phyloP scores from a whole-genome alignment of 2,888 invertebrate genomes.

The Andrena bucephala region DNA sequence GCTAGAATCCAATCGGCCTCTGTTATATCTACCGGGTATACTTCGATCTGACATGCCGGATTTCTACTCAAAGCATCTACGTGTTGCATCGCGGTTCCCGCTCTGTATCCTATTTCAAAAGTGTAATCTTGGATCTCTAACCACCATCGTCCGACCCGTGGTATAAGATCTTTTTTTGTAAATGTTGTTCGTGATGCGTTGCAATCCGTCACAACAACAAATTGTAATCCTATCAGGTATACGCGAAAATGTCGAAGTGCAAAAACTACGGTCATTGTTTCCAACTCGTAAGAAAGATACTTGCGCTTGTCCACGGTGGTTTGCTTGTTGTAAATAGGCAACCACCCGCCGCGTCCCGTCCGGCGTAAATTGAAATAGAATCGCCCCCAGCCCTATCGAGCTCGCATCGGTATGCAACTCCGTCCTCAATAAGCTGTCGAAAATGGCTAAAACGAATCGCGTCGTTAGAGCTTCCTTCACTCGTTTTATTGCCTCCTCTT shows the following conservation, averaged over 20 bases:
- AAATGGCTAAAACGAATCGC: not conserved
- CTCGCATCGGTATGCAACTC: too few relatives aligned
- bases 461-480: not conserved
- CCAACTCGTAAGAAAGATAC: not conserved
- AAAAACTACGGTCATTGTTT: not conserved
- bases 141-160: too few relatives aligned
- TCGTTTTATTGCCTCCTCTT: not conserved
- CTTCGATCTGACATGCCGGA: not conserved
- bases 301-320: not conserved
- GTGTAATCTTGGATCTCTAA: not conserved
- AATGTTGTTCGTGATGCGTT: not conserved
- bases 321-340: not conserved
- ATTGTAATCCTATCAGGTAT: not conserved
- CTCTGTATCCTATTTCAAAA: not conserved
- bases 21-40: not conserved
- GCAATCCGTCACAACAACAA: not conserved
- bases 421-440: not conserved
- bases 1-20: too few relatives aligned
- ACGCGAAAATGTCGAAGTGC: slow-evolving; percentile 1
- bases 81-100: not conserved
- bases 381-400: too few relatives aligned
- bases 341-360: not conserved
- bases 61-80: not conserved
- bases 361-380: not conserved
- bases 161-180: not conserved